A percentile compares a stretch with the other conserved stretches of the same genome.
phyloP scores from a whole-genome alignment of 2,113 vertebrate genomes.

The Acrocephalus kingi region DNA sequence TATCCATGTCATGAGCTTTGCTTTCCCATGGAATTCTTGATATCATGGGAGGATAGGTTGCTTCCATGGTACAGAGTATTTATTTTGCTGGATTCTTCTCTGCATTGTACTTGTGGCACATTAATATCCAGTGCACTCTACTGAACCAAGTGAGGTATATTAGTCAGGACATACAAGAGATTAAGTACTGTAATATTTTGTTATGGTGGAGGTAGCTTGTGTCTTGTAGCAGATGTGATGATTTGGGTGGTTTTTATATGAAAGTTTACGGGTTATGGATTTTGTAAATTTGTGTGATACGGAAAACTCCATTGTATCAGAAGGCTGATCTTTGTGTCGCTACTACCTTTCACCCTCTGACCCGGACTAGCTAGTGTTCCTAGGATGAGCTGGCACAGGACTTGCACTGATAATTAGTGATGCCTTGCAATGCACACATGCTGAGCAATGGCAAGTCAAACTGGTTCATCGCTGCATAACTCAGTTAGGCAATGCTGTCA shows the following conservation, averaged over 20 bases:
- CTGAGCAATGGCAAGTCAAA: constrained; percentile 21
- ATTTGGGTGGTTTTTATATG: neutral
- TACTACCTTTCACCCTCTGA: neutral
- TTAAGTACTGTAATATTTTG: neutral
- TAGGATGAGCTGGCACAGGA: neutral
- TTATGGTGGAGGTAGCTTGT: neutral
- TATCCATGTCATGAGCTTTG: neutral
- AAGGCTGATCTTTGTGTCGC: neutral
- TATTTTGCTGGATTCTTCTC: neutral
- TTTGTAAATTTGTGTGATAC: neutral
- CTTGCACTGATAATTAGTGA: neutral
- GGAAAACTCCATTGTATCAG: neutral
- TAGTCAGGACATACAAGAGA: neutral
- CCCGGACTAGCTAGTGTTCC: accelerated
- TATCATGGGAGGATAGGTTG: neutral
- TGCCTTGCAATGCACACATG: neutral
- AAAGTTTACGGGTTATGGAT: neutral
- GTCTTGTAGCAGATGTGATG: neutral
- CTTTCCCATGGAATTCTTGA: neutral
- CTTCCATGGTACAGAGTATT: neutral
- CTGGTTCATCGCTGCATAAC: neutral
- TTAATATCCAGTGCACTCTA: neutral
- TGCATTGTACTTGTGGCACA: neutral
- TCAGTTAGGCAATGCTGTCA: neutral
- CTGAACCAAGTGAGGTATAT: neutral